Evolutionary conservation across 2,113 vertebrate genomes (phyloP), one percentile per base, ranked within the genome.

Genomic region (Coryphaenoides rupestris): DNA sequence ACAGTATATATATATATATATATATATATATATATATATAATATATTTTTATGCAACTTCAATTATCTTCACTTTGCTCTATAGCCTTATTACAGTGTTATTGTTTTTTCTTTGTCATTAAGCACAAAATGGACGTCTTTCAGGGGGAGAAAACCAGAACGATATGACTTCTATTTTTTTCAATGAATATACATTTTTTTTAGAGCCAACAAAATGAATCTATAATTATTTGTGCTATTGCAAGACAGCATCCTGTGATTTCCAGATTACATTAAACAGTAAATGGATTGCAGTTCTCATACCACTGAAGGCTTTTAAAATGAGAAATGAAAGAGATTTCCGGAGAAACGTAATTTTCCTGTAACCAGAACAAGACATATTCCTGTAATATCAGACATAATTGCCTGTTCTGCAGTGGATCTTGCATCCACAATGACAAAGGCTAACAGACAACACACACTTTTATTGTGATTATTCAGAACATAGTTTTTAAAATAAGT

Each of bases 301-400:
- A 69, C 72, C 77, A 80, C 79, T 74, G 79, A 70, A 60, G 85
- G 86, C 79, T 87, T 86, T 80, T 77, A 67, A 79, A 83, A 88
- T 84, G 77, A 85, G 77, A 82, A 86, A 80, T 84, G 76, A 83
- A 77, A 82, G 85, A 82, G 81, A 89, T 87, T 87, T 89, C 80
- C 77, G 69, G 78, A 82, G 81, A 89, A 92, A 91, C 86, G 86
- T 90, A 89, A 91, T 90, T 92, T 90, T 80, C 83, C 84, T 72
- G 79, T 83, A 89, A 88, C 82, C 87, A 85, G 89, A 91, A 88
- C 86, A 90, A 91, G 89, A 88, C 84, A 76, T 89, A 86, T 89
- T 90, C 89, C 87, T 91, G 88, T 91, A 90, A 91, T 88, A 82
- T 86, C 66, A 71, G 80, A 81, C 80, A 85, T 89, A 88, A 91